Base-by-base conservation (phyloP, 2,113 vertebrate species). In the Spea bombifrons region DNA sequence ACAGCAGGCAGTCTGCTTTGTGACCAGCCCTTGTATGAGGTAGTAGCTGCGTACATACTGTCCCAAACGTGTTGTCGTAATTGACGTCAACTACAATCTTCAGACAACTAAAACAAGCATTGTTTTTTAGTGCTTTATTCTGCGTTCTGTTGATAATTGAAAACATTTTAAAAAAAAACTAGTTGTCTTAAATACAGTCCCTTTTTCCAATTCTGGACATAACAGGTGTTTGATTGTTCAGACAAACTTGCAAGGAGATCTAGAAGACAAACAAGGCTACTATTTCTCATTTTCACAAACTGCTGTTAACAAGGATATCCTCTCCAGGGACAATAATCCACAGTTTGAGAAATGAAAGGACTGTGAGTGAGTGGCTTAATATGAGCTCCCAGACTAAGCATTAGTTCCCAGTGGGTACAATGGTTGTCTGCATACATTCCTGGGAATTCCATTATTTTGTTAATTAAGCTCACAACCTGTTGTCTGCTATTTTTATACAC, bases 381-480 rank as follows among this genome's bases (percentile, higher is more conserved):
- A 13, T 61, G 17, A 73, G 55, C 52, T 43, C 15, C 5, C 13
- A 73, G 52, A 46, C 71, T 15, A 5, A 49, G 59, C 16, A 52
- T 78, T 66, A 78, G 59, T 77, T 75, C 30, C 59, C 81, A 52
- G 64, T 73, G 68, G 61, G 72, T 82, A 76, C 5, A 47, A 17
- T 46, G 70, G 46, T 77, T 83, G 83, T 44, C 59, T 53, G 10
- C 15, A 13, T 59, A 46, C 68, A 64, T 73, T 44, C 59, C 47
- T 43, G 55, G n/a, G 47, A 52, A 48, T 72, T 43, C 66, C 15
- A 12, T 13, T 7, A 7, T 59, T 59, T 13, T 59, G 55, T 59
- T 59, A 59, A 59, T 59, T 59, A 59, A 59, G 10, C 55, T 59
- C 55, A 59, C 2, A 4, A 13, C 55, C 15, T 59, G 55, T 59